Conservation (phyloP, 2,113 vertebrate species). For the Isurus oxyrinchus region DNA sequence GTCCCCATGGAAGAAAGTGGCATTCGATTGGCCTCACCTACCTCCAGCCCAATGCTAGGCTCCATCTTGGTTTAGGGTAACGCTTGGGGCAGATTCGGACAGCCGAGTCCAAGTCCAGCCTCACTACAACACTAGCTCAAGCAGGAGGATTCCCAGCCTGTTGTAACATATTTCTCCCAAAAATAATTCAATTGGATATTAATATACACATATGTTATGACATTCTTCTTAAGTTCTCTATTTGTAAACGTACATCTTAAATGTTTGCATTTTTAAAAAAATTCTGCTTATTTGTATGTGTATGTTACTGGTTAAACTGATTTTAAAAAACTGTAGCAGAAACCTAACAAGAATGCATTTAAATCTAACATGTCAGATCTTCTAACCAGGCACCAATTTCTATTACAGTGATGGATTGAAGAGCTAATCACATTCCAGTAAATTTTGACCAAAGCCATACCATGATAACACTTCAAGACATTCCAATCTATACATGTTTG, state of each 20-base stretch:
- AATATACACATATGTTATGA: not conserved
- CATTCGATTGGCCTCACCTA: not conserved
- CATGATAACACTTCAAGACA: conserved; percentile 9
- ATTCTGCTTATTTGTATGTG: not conserved
- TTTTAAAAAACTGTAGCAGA: not conserved
- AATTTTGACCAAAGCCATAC: not conserved
- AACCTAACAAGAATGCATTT: not conserved
- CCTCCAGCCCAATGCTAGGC: not conserved
- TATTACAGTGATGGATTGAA: conserved; percentile 23
- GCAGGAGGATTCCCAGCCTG: not conserved
- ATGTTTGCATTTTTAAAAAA: not conserved
- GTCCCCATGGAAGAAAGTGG: not conserved
- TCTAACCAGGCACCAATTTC: not conserved
- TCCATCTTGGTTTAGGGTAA: not conserved
- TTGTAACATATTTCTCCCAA: not conserved
- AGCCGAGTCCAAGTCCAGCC: not conserved
- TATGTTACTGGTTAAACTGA: not conserved
- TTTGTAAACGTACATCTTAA: not conserved
- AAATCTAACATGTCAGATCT: conserved; percentile 21
- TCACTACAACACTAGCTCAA: not conserved
- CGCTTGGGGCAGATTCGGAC: not conserved
- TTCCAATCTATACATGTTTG: conserved; percentile 1
- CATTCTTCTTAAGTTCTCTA: not conserved
- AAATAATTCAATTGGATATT: not conserved
- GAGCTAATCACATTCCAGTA: conserved; percentile 17